Base-by-base conservation (phyloP, 2,888 invertebrate species). In the Allacma fusca region DNA sequence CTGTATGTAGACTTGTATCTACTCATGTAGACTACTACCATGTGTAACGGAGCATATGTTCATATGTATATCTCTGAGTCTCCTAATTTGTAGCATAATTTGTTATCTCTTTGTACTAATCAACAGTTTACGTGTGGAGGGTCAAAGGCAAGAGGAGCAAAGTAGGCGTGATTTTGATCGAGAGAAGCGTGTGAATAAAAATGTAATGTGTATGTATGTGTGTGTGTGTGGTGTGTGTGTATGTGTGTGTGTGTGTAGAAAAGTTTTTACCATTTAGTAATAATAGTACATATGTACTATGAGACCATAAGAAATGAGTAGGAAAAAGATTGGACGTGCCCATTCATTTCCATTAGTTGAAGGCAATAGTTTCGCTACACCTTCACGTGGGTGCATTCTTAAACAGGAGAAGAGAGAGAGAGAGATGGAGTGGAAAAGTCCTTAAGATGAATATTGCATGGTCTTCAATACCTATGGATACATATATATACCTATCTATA, bases 321-420 rank as follows among this genome's bases (percentile, higher is more conserved):
- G 50, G 50, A 16, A 50, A 50, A 50, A 50, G 24, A 67, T 67
- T 28, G 23, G 68, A 68, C 68, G 29, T 28, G 68, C 68, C 68
- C 68, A 68, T 68, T 68, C 68, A 68, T 68, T 68, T 68, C 68
- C 68, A 68, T 68, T 29, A 68, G 68, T 34, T 29, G 68, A 68
- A 34, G 68, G 68, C 34, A 68, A 68, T 68, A 40, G 29, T 40
- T 68, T n/a, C 40, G 68, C 40, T 68, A n/a, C 68, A 68, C 68
- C 68, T 68, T 68, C 40, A 21, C 19, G 68, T 68, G 40, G 68
- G 68, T 68, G 68, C 40, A 26, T 28, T 29, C n/a, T 2, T 65
- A 5, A 28, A 19, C 19, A 19, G 16, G 26, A 28, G 62, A 24
- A 13, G 21, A 13, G 21, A 26, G 13, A 23, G 62, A 13, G 13